phyloP scores from a whole-genome alignment of 1,140 invertebrate species.

The Cheumatopsyche charites region DNA sequence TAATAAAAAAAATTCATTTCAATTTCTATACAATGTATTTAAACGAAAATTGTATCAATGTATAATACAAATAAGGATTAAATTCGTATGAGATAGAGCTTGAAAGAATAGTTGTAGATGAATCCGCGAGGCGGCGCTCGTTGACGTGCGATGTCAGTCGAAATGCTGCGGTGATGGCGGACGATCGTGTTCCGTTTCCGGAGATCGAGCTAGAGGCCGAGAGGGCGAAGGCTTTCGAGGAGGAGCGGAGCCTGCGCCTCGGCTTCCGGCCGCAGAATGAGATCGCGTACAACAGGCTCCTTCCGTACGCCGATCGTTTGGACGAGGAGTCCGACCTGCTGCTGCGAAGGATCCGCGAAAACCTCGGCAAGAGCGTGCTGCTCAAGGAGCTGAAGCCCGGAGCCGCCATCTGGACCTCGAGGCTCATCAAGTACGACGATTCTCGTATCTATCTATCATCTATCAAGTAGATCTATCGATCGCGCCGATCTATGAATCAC shows the following conservation, averaged over 20 bases:
- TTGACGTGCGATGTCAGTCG: not conserved
- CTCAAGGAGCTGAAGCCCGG: conserved; percentile 72
- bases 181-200: not conserved
- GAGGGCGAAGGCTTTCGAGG: conserved; percentile 2
- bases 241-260: conserved; percentile 30
- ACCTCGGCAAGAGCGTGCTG: conserved; percentile 70
- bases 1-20: no score
- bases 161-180: not conserved
- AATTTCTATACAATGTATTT: no score
- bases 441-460: conserved; percentile 44
- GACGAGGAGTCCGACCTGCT: conserved; percentile 68
- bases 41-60: no score
- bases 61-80: no score
- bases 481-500: not conserved
- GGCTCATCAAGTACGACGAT: conserved; percentile 72
- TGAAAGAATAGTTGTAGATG: no score
- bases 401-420: conserved; percentile 66
- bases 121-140: not conserved
- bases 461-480: not conserved
- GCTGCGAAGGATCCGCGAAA: conserved; percentile 70
- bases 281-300: conserved; percentile 67
- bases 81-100: no score
- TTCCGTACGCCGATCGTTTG: conserved; percentile 70
- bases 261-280: conserved; percentile 65
- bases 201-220: not conserved